Percentiles rank a stretch among this genome's conserved stretches.
Evolutionary conservation across 2,888 invertebrate genomes (phyloP).

Genomic region (Agrotis clavis): DNA sequence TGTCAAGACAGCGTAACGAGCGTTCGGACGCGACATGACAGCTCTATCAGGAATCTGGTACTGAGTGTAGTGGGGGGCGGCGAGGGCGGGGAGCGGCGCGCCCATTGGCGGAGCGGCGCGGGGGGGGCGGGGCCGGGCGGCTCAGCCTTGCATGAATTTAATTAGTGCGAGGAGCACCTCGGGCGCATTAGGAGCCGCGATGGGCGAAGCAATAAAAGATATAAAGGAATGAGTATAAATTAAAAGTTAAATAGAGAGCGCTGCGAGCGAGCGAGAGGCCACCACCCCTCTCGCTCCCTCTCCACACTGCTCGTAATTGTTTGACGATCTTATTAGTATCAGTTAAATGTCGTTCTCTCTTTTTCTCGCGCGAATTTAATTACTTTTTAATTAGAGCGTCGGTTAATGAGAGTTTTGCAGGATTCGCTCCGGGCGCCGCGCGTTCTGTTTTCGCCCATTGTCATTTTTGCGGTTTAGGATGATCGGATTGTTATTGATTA

Average conservation of each 20-base stretch:
- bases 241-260: conserved; percentile 91
- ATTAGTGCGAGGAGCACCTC: conserved; percentile 91
- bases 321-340: conserved; percentile 92
- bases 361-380: conserved; percentile 90
- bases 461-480: conserved; percentile 68
- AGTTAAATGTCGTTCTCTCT: conserved; percentile 90
- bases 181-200: conserved; percentile 91
- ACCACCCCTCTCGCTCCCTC: conserved; percentile 72
- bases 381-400: conserved; percentile 89
- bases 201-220: conserved; percentile 91
- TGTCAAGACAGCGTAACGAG: conserved; percentile 90
- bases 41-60: conserved; percentile 89
- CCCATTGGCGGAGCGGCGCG: conserved; percentile 73
- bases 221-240: conserved; percentile 92
- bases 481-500: conserved; percentile 63
- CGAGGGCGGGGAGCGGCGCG: conserved; percentile 67
- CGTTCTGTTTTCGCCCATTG: conserved; percentile 70
- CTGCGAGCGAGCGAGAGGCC: conserved; percentile 76
- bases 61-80: conserved; percentile 77
- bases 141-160: conserved; percentile 91
- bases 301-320: conserved; percentile 89
- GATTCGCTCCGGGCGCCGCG: conserved; percentile 73
- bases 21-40: conserved; percentile 89
- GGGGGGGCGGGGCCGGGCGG: conserved; percentile 73
- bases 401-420: conserved; percentile 87